These are phyloP conservation scores for Xylota segnis DNA, from an alignment of 2,888 invertebrate genomes.

Conservation along the genomic window DNA sequence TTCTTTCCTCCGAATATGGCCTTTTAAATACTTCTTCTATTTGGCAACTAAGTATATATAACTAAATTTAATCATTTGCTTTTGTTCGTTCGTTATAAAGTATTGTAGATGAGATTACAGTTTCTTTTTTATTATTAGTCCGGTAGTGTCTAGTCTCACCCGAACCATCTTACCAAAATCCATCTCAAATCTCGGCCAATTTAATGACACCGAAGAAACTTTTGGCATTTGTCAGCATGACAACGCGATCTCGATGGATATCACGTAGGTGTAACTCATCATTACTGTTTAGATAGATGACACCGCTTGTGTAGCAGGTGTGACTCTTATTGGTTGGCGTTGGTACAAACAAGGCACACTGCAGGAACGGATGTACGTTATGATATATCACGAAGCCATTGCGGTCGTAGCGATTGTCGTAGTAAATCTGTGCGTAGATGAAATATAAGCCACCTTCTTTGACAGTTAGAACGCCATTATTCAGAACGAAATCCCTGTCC, in stretches of 20 bases:
- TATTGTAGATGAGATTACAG: slow-evolving; percentile 53
- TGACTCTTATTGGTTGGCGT: slow-evolving; percentile 87
- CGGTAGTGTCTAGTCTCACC: neutral
- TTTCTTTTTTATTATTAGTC: slow-evolving; percentile 3
- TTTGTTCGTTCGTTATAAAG: slow-evolving; percentile 45
- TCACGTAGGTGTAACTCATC: slow-evolving; percentile 90
- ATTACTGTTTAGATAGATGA: slow-evolving; percentile 87
- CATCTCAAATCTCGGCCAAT: slow-evolving; percentile 85
- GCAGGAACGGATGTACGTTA: slow-evolving; percentile 88
- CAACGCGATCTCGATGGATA: slow-evolving; percentile 84
- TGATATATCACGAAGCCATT: slow-evolving; percentile 91
- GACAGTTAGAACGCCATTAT: slow-evolving; percentile 88
- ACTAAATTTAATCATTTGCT: slow-evolving; percentile 13
- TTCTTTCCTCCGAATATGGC: slow-evolving; percentile 33
- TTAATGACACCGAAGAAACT: slow-evolving; percentile 94
- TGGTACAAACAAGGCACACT: slow-evolving; percentile 90
- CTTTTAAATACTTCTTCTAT: slow-evolving; percentile 8
- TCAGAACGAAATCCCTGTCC: slow-evolving; percentile 87
- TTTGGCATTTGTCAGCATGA: slow-evolving; percentile 87
- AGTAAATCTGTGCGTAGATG: slow-evolving; percentile 92
- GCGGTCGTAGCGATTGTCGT: slow-evolving; percentile 90
- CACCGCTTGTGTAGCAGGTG: slow-evolving; percentile 90
- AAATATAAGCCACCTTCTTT: slow-evolving; percentile 90
- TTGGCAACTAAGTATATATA: slow-evolving; percentile 34
- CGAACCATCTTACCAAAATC: neutral